A percentile compares a stretch with the other conserved stretches of the same genome.
Evolutionary conservation across 1,140 invertebrate genomes (phyloP).

Genomic region (Oreohelix idahoensis): DNA sequence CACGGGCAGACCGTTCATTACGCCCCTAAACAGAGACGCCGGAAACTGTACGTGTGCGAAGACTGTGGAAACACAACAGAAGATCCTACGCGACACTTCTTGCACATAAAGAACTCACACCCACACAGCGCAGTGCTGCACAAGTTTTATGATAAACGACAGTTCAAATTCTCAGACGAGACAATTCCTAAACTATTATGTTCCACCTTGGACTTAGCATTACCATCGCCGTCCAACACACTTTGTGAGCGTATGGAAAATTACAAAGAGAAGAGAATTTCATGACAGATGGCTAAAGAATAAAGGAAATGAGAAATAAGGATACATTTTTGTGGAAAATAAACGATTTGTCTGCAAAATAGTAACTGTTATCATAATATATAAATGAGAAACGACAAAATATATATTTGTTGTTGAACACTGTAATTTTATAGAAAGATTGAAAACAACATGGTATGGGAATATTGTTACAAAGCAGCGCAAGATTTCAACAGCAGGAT

Average conservation of each 20-base stretch:
- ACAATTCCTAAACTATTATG: conserved; percentile 28
- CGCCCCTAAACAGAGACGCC: conserved; percentile 96
- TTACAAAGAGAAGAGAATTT: neutral
- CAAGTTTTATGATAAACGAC: conserved; percentile 97
- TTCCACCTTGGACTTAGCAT: neutral
- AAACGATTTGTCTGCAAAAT: no score
- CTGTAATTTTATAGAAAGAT: no score
- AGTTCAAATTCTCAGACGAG: conserved; percentile 88
- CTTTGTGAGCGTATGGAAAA: neutral
- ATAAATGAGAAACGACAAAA: no score
- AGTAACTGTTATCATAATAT: no score
- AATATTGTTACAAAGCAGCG: no score
- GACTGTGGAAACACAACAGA: conserved; percentile 98
- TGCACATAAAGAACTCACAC: conserved; percentile 96
- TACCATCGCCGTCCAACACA: neutral
- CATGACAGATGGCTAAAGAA: neutral
- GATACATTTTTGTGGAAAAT: no score
- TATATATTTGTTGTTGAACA: no score
- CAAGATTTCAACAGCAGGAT: no score
- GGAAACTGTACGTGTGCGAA: conserved; percentile 97
- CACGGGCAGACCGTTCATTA: conserved; percentile 97
- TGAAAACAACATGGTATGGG: no score
- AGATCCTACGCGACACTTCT: conserved; percentile 94
- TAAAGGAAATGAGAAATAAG: no score
- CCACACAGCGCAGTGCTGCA: conserved; percentile 94